Percentiles rank a stretch among this genome's conserved stretches.
Evolutionary conservation across 1,140 invertebrate genomes (phyloP).

Genomic region (Propsilocerus akamusi): DNA sequence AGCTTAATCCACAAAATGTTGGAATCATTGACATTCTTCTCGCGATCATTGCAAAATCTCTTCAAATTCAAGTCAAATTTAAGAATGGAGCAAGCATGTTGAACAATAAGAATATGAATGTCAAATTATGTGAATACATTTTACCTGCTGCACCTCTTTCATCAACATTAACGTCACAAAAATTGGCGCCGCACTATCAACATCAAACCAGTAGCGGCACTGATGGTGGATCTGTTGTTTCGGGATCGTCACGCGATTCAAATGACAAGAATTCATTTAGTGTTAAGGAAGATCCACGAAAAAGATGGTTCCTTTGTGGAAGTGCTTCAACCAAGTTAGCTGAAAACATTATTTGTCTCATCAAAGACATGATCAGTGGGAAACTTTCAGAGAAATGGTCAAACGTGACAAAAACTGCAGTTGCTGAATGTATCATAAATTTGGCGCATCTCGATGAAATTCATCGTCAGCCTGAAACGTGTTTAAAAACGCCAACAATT

Average conservation of each 20-base stretch:
- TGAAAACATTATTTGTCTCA: conserved; percentile 68
- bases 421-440: conserved; percentile 76
- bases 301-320: conserved; percentile 73
- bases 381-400: conserved; percentile 76
- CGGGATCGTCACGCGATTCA: background rate
- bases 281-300: background rate
- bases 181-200: background rate
- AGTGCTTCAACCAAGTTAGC: conserved; percentile 65
- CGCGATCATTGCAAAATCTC: conserved; percentile 67
- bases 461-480: conserved; percentile 50
- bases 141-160: background rate
- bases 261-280: background rate
- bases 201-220: background rate
- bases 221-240: background rate
- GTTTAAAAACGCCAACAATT: conserved; percentile 61
- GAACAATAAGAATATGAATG: conserved; percentile 17
- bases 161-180: background rate
- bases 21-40: conserved; percentile 71
- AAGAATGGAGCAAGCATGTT: conserved; percentile 28
- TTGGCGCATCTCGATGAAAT: conserved; percentile 64
- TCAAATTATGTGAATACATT: conserved; percentile 19
- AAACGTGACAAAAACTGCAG: conserved; percentile 68
- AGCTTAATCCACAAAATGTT: conserved; percentile 41
- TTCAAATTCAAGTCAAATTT: conserved; percentile 73
- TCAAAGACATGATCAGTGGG: conserved; percentile 82